Conservation (phyloP, 2,113 vertebrate genomes). For the Isurus oxyrinchus region DNA sequence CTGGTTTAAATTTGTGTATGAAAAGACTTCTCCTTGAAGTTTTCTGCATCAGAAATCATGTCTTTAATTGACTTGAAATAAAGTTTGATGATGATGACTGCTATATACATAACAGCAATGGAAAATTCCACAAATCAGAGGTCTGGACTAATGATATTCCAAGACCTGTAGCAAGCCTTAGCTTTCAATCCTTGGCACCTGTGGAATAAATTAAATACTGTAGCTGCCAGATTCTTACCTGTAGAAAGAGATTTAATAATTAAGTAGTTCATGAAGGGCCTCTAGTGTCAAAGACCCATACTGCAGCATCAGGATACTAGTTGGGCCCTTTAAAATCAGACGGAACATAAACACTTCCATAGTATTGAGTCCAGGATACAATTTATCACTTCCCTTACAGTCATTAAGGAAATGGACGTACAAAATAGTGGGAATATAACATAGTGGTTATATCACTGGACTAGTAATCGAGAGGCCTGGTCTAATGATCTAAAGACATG, state of each 20-base stretch:
- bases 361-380: neutral
- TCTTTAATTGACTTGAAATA: conserved; percentile 20
- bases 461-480: neutral
- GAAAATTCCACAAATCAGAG: neutral
- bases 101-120: neutral
- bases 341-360: neutral
- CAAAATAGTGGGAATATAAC: neutral
- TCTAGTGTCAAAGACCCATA: neutral
- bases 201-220: conserved; percentile 22
- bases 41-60: conserved; percentile 12
- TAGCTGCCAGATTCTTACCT: neutral
- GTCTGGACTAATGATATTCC: neutral
- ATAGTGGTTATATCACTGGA: neutral
- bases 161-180: neutral
- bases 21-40: conserved; percentile 1
- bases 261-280: conserved; percentile 28
- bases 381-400: neutral
- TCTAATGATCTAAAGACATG: neutral
- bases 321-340: neutral
- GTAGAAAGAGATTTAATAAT: neutral
- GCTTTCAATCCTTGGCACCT: neutral
- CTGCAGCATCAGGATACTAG: neutral
- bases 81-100: conserved; percentile 13
- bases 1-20: conserved; percentile 22
- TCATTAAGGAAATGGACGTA: neutral